phyloP scores from a whole-genome alignment of 2,797 vertebrate species.

The Lacerta agilis region DNA sequence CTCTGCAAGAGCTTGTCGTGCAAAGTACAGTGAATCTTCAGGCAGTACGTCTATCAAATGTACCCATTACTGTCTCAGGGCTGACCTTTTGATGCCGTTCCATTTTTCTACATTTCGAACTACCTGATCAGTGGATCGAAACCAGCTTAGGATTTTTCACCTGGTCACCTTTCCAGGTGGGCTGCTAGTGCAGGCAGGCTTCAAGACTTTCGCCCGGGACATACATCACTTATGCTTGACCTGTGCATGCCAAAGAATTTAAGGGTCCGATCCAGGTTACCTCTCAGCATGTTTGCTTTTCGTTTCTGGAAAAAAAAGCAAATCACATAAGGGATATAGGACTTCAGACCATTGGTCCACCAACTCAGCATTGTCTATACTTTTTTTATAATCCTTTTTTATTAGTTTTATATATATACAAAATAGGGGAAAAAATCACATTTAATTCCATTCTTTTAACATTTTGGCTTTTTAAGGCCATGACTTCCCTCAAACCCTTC shows the following conservation, averaged over 20 bases:
- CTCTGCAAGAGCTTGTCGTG: background rate
- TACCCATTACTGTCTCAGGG: background rate
- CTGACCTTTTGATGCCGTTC: background rate
- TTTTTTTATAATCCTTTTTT: no score
- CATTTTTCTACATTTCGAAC: conserved; percentile 13
- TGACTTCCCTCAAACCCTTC: no score
- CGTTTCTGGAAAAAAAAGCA: no score
- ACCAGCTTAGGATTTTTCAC: background rate
- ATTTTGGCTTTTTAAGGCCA: no score
- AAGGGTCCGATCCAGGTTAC: no score
- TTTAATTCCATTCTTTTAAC: no score
- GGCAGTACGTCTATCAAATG: conserved; percentile 23
- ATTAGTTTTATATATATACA: no score
- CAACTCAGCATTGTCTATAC: no score
- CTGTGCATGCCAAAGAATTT: background rate
- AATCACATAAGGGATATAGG: no score
- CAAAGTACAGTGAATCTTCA: background rate
- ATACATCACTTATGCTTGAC: background rate
- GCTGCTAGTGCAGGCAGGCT: background rate
- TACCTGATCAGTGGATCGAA: background rate
- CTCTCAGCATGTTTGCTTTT: no score
- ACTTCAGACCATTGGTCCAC: no score
- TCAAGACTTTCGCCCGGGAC: background rate
- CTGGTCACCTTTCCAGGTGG: background rate
- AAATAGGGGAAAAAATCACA: no score